These are phyloP conservation scores for Spodoptera litura DNA, from an alignment of 1,140 invertebrate species.

Conservation along the genomic window DNA sequence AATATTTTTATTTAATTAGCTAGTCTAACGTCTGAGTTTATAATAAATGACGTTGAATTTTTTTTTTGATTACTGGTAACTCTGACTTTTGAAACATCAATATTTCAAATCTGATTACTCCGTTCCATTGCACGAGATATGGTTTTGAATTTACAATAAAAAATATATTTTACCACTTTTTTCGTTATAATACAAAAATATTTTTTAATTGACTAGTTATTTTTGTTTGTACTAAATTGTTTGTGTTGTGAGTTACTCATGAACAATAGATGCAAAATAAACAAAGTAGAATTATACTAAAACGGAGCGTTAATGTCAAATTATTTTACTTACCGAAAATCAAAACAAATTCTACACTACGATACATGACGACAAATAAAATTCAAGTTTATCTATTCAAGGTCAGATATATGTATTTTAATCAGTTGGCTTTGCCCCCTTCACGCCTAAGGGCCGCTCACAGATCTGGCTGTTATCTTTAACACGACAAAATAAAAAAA, in stretches of 20 bases:
- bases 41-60: too few species aligned
- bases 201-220: too few species aligned
- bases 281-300: background rate
- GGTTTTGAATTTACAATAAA: too few species aligned
- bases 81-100: too few species aligned
- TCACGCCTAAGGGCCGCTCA: slow-evolving; percentile 51
- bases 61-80: too few species aligned
- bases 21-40: too few species aligned
- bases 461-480: slow-evolving; percentile 40
- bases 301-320: slow-evolving; percentile 51
- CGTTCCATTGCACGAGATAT: too few species aligned
- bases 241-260: background rate
- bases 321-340: slow-evolving; percentile 37
- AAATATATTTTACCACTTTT: too few species aligned
- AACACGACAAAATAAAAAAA: slow-evolving; percentile 32
- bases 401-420: slow-evolving; percentile 82
- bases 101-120: too few species aligned
- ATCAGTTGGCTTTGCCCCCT: slow-evolving; percentile 74
- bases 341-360: slow-evolving; percentile 46
- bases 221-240: too few species aligned
- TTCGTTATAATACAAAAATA: too few species aligned
- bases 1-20: too few species aligned
- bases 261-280: background rate
- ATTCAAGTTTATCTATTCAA: slow-evolving; percentile 83
- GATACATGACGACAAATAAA: slow-evolving; percentile 63